Conservation (phyloP, 2,797 vertebrate genomes). For the Coracias cyanogaster region DNA sequence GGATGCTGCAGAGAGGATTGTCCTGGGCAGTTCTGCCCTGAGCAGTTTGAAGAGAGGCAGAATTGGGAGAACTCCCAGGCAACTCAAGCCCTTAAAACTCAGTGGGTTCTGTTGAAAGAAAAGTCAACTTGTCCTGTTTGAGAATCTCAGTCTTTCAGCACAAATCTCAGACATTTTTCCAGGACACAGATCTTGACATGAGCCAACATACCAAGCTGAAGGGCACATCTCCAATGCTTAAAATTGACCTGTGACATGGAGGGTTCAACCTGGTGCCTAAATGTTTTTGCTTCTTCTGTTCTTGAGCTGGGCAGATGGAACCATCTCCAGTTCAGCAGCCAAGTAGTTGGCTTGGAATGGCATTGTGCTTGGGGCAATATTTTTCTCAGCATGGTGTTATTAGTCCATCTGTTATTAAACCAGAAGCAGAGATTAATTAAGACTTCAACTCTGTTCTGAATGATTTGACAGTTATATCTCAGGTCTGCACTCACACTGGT, state of each 20-base stretch:
- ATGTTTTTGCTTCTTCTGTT: not conserved
- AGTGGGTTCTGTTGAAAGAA: not conserved
- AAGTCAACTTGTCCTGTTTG: not conserved
- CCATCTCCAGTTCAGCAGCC: not conserved
- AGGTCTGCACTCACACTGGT: not conserved
- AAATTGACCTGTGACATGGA: not conserved
- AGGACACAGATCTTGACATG: not conserved
- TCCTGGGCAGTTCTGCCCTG: not conserved
- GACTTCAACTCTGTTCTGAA: not conserved
- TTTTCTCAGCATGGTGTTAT: not conserved
- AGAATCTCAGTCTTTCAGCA: not conserved
- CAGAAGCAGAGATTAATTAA: not conserved
- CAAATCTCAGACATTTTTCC: not conserved
- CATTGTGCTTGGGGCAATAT: not conserved
- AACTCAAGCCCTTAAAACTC: not conserved
- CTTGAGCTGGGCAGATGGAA: not conserved
- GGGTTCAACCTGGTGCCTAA: not conserved
- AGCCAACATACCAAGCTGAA: not conserved
- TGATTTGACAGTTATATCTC: not conserved
- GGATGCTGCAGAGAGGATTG: not conserved
- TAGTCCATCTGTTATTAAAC: not conserved
- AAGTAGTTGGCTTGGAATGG: not conserved
- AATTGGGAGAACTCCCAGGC: not conserved
- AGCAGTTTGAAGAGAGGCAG: not conserved
- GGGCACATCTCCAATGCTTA: not conserved